Percentiles rank a stretch among this genome's conserved stretches.
Conservation (phyloP, 2,797 vertebrate genomes). For the Epinephelus malabaricus region DNA sequence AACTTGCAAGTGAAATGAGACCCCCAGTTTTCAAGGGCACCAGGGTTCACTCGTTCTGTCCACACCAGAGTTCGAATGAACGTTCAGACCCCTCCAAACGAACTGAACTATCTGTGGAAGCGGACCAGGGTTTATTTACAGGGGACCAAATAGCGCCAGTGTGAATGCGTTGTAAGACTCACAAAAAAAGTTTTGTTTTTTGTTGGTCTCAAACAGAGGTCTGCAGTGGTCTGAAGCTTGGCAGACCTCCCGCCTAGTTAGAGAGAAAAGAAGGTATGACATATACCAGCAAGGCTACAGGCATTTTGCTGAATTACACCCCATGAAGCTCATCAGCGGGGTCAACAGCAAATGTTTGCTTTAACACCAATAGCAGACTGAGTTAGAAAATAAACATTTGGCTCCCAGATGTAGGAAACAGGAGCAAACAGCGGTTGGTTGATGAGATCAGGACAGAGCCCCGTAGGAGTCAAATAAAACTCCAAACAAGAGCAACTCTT, state of each 20-base stretch:
- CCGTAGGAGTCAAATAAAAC: slow-evolving; percentile 39
- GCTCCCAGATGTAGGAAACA: slow-evolving; percentile 43
- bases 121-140: too few relatives aligned
- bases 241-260: not conserved
- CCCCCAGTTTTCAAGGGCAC: too few relatives aligned
- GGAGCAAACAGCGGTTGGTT: slow-evolving; percentile 65
- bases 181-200: too few relatives aligned
- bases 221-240: too few relatives aligned
- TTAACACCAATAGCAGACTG: slow-evolving; percentile 26
- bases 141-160: too few relatives aligned
- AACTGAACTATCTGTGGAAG: too few relatives aligned
- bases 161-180: too few relatives aligned
- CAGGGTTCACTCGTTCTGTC: too few relatives aligned
- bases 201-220: too few relatives aligned
- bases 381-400: slow-evolving; percentile 57
- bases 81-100: too few relatives aligned
- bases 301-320: slow-evolving; percentile 14
- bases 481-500: slow-evolving; percentile 33
- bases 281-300: not conserved
- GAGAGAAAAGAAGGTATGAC: not conserved
- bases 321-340: slow-evolving; percentile 12
- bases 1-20: too few relatives aligned
- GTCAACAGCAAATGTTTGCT: slow-evolving; percentile 44
- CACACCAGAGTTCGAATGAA: too few relatives aligned
- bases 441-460: slow-evolving; percentile 58